Evolutionary conservation across 2,888 invertebrate species (phyloP), one percentile per base, ranked within the genome.

Genomic region (Kuschelorhynchus macadamiae): DNA sequence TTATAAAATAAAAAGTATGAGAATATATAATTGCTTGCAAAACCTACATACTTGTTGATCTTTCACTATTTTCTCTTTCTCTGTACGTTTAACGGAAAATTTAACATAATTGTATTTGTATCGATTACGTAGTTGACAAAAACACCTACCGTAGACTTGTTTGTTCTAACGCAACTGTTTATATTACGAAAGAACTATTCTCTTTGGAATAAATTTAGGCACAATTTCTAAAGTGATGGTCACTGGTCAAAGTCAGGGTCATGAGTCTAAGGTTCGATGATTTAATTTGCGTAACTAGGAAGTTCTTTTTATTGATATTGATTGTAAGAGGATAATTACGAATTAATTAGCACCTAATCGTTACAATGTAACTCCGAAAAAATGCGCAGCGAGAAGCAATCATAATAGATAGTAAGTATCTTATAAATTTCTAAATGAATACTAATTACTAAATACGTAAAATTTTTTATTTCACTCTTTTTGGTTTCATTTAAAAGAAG

Each of bases 31-130:
- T 56, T 57, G 16, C 36, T 12, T 7, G 41, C 32, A 46, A 36
- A 57, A 57, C 64, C 65, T 65, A 65, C 52, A 65, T 65, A 65
- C 52, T 65, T 57, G 33, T 33, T n/a, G 52, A 44, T 65, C 65
- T 65, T 65, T 65, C 65, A 65, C 65, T 65, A 52, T 49, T 67
- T 67, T 67, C 67, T 62, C 67, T 67, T 67, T 67, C 61, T 61
- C 56, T 56, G 33, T 42, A 55, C 44, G 41, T 12, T 56, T 67
- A 57, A 57, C 62, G 62, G 61, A 61, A 47, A 67, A 57, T 39
- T 33, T 55, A 67, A 52, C 64, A 36, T 33, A 61, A 61, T 61
- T 61, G 52, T 50, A 33, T 46, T 33, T 57, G 12, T 33, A 39
- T 39, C 42, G 20, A 7, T 36, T 8, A 36, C 30, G 46, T 53